Conservation (phyloP, 2,113 vertebrate genomes). For the Microcebus jonahi region DNA sequence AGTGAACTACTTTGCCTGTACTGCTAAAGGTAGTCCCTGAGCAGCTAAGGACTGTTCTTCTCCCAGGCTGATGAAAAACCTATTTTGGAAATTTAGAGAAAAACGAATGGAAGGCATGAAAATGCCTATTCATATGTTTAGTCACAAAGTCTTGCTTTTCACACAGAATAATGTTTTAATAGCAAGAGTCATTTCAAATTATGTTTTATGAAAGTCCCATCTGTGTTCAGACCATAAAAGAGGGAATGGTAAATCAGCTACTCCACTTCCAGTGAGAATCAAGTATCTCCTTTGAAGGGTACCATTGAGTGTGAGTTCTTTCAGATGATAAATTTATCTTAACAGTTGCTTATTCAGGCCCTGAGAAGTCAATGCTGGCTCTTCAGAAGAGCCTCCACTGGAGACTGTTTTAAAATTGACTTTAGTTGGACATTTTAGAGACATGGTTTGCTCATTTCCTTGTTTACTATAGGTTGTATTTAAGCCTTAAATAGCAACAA, state of each 20-base stretch:
- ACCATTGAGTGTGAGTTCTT: neutral
- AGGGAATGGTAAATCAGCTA: neutral
- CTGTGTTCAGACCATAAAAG: conserved; percentile 28
- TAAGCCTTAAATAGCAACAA: conserved; percentile 64
- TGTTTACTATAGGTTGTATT: conserved; percentile 56
- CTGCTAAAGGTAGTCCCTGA: conserved; percentile 23
- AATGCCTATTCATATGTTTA: conserved; percentile 28
- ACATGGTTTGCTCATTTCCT: conserved; percentile 44
- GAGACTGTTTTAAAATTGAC: conserved; percentile 60
- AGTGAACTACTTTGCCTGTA: neutral
- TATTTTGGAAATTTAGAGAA: conserved; percentile 52
- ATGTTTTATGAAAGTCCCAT: conserved; percentile 49
- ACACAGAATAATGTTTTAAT: conserved; percentile 57
- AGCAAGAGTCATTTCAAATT: conserved; percentile 57
- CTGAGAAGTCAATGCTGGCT: conserved; percentile 13
- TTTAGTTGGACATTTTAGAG: conserved; percentile 55
- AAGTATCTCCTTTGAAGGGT: neutral
- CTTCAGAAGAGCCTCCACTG: neutral
- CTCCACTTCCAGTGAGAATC: conserved; percentile 43
- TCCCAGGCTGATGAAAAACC: neutral
- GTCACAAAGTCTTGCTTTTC: conserved; percentile 35
- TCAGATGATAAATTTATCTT: conserved; percentile 41
- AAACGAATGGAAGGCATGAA: conserved; percentile 23
- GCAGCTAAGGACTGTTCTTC: conserved; percentile 19
- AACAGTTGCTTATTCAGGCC: conserved; percentile 14